Percentiles rank a stretch among this genome's conserved stretches.
phyloP scores from a whole-genome alignment of 2,113 vertebrate genomes.

The Grallaria varia region DNA sequence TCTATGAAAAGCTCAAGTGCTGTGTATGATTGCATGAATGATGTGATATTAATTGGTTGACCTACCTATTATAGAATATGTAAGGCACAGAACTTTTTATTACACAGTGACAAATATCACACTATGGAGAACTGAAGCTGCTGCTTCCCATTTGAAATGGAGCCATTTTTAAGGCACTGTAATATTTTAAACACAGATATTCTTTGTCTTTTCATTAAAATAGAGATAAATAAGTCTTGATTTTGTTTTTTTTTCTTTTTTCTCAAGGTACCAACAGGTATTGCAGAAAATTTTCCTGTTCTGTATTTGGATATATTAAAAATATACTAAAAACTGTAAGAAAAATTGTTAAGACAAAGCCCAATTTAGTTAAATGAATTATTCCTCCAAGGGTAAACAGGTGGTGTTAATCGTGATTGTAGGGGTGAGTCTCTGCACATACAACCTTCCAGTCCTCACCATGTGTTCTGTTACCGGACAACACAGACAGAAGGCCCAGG shows the following conservation, averaged over 20 bases:
- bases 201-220: not conserved
- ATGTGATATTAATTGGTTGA: constrained; percentile 19
- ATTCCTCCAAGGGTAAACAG: not conserved
- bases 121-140: not conserved
- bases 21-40: not conserved
- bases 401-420: not conserved
- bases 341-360: not conserved
- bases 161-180: not conserved
- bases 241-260: not conserved
- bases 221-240: not conserved
- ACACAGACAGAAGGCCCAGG: not conserved
- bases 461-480: not conserved
- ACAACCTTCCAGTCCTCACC: not conserved
- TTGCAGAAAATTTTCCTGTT: not conserved
- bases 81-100: constrained; percentile 20
- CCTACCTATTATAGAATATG: not conserved
- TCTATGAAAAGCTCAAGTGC: constrained; percentile 1
- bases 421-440: rapidly evolving
- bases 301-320: not conserved
- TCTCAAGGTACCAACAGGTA: not conserved
- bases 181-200: not conserved
- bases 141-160: not conserved
- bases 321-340: not conserved
- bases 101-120: not conserved
- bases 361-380: not conserved